phyloP scores from a whole-genome alignment of 2,113 vertebrate species.

The Struthio camelus region DNA sequence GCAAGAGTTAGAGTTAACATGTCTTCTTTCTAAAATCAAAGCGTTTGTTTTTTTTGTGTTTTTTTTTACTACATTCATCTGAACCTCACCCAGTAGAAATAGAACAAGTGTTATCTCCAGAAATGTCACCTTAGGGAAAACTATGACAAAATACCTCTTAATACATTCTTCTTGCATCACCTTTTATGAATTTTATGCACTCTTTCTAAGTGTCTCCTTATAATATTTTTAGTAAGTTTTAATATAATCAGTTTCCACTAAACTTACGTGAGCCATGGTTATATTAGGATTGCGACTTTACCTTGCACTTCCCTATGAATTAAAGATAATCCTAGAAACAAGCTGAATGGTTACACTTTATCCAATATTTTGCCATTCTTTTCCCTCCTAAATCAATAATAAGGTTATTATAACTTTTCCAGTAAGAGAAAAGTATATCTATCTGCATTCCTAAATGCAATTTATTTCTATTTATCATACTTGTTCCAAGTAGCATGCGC shows the following conservation, averaged over 20 bases:
- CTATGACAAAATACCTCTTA: background rate
- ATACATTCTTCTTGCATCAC: background rate
- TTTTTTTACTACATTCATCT: background rate
- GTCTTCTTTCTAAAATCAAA: background rate
- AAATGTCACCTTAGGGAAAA: background rate
- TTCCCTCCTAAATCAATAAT: background rate
- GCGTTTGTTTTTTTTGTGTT: no score
- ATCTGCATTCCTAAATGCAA: background rate
- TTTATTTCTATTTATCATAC: accelerated
- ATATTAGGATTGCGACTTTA: background rate
- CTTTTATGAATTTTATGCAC: background rate
- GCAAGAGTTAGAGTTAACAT: accelerated
- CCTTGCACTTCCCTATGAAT: background rate
- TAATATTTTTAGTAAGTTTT: background rate
- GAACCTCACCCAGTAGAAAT: background rate
- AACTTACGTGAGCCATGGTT: background rate
- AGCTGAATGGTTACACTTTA: accelerated
- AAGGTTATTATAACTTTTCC: accelerated
- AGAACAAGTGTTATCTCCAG: background rate
- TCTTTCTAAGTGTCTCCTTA: background rate
- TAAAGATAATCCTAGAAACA: background rate
- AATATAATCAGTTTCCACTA: background rate
- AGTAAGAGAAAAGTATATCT: background rate
- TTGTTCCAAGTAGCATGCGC: background rate
- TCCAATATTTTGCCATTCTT: background rate